Evolutionary conservation across 2,888 invertebrate species (phyloP), one percentile per base, ranked within the genome.

Genomic region (Globia sparganii): DNA sequence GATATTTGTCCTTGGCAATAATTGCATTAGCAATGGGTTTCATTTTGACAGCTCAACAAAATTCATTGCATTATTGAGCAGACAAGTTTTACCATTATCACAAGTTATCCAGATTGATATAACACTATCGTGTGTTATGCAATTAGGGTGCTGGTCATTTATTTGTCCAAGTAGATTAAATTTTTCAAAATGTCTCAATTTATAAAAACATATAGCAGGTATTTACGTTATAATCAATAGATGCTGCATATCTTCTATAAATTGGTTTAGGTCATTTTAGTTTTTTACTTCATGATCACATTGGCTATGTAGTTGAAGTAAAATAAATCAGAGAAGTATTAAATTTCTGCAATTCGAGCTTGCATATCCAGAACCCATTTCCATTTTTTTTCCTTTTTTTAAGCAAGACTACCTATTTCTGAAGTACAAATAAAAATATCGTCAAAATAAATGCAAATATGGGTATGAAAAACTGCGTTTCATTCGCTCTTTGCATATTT

Each of bases 361-460:
- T 46, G 1, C 43, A 67, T 34, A 67, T 58, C 1, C 37, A 37
- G 18, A 62, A 71, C 4, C 15, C n/a, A n/a, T 37, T 56, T 31
- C 21, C 9, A 1, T 59, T 21, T 21, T 28, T 8, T 18, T 59
- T 59, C 18, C 28, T 18, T 4, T 21, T 21, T 59, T 3, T 59
- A 59, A 31, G 2, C 9, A 31, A 58, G 28, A 58, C 18, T 31
- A n/a, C n/a, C n/a, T n/a, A 59, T 59, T 59, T 46, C 49, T 37
- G 4, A 9, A 78, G 28, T 56, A 21, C 40, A 65, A 18, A 65
- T 53, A 13, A 77, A 66, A 61, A 43, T 4, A 46, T 61, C 28
- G 61, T 43, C 69, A 62, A 77, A 78, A 61, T 43, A 53, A 62
- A 61, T 78, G 28, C 3, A 69, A 78, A 69, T 43, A 70, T 43